Conservation (phyloP, 2,113 vertebrate genomes). For the Henicopernis longicauda region DNA sequence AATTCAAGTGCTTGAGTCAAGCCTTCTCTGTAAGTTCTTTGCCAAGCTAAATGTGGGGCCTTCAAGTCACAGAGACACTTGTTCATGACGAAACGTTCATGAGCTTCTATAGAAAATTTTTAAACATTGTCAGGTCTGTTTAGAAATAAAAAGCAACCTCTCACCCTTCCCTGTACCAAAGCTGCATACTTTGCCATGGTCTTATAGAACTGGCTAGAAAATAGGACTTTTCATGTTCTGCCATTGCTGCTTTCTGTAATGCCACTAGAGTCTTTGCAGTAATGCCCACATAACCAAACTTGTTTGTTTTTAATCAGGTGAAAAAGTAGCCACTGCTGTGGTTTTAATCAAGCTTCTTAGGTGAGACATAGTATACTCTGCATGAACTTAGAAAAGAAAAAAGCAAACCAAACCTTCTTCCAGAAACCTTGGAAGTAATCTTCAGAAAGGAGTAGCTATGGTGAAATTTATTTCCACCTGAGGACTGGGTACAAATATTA, state of each 20-base stretch:
- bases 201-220: neutral
- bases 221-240: neutral
- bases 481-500: neutral
- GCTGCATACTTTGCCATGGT: neutral
- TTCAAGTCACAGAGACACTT: neutral
- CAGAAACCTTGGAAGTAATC: neutral
- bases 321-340: neutral
- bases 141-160: neutral
- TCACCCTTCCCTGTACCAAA: neutral
- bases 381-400: neutral
- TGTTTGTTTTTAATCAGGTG: neutral
- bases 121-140: neutral
- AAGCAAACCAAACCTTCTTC: neutral
- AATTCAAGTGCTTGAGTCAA: neutral
- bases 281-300: neutral
- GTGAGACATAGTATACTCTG: neutral
- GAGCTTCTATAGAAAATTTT: neutral
- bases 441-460: neutral
- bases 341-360: neutral
- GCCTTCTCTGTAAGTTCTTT: neutral
- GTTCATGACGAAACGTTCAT: neutral
- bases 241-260: neutral
- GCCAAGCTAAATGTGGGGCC: rapidly evolving
- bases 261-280: neutral
- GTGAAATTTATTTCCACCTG: neutral